phyloP scores from a whole-genome alignment of 2,888 invertebrate species.

The Salticus scenicus region DNA sequence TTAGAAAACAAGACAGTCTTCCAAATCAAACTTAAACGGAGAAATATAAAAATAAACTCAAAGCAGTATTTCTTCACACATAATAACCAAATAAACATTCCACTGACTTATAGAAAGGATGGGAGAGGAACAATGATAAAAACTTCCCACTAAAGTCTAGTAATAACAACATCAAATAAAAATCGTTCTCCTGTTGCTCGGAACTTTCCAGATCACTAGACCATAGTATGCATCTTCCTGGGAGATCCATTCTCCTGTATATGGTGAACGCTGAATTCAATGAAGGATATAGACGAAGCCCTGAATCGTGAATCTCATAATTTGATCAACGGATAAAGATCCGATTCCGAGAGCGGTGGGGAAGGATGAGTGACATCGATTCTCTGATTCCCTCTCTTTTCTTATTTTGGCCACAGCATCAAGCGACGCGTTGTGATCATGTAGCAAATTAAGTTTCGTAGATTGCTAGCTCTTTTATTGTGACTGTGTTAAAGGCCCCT shows the following conservation, averaged over 20 bases:
- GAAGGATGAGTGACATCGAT: constrained; percentile 17
- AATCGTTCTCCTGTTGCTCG: constrained; percentile 54
- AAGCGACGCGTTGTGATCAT: constrained; percentile 37
- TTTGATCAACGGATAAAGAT: constrained; percentile 68
- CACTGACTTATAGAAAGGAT: background rate
- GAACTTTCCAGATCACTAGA: constrained; percentile 53
- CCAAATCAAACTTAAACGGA: too few species aligned
- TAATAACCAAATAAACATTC: constrained; percentile 1
- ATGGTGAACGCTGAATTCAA: constrained; percentile 45
- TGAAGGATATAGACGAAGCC: constrained; percentile 56
- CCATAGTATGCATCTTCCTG: constrained; percentile 14
- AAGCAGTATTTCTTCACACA: background rate
- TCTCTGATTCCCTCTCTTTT: constrained; percentile 24
- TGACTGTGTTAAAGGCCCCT: constrained; percentile 5
- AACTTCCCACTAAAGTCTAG: background rate
- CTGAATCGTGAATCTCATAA: constrained; percentile 68
- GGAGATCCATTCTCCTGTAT: constrained; percentile 13
- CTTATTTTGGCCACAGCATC: constrained; percentile 42
- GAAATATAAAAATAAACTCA: background rate
- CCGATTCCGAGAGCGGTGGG: constrained; percentile 35
- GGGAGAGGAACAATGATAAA: background rate
- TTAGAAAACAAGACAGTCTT: background rate
- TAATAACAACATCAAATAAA: constrained; percentile 44
- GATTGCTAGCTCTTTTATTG: constrained; percentile 48
- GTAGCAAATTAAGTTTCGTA: constrained; percentile 59